A percentile compares a stretch with the other conserved stretches of the same genome.
These are phyloP conservation scores for Cliona cf. orientalis DNA, from an alignment of 37 sponge, comb jelly and placozoan genomes.

Conservation along the genomic window DNA sequence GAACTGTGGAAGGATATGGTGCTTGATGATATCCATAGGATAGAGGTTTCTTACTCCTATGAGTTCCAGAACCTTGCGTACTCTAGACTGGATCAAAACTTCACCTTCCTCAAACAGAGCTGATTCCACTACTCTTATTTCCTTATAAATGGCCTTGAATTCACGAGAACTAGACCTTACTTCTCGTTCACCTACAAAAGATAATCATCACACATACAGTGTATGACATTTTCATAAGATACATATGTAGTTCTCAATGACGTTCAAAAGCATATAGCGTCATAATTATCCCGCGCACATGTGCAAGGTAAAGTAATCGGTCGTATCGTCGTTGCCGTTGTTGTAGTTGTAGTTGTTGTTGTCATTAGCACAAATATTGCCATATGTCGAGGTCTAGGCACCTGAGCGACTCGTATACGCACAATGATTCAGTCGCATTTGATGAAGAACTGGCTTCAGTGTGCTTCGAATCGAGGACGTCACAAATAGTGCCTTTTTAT, in stretches of 20 bases:
- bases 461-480: no score
- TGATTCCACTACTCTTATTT: slow-evolving; percentile 35
- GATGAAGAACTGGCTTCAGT: no score
- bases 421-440: no score
- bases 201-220: not conserved
- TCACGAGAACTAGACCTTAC: not conserved
- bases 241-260: no score
- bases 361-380: no score
- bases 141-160: slow-evolving; percentile 39
- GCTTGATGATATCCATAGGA: slow-evolving; percentile 42
- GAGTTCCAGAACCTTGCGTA: slow-evolving; percentile 28
- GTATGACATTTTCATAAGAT: not conserved
- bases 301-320: not conserved
- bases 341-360: no score
- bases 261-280: no score
- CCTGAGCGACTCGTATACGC: no score
- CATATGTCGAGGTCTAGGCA: no score
- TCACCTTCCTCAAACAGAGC: slow-evolving; percentile 19
- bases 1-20: slow-evolving; percentile 67
- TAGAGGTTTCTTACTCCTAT: slow-evolving; percentile 62
- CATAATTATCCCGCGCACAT: no score
- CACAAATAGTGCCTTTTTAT: no score
- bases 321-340: no score
- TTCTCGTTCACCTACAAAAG: not conserved
- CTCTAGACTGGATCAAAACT: slow-evolving; percentile 17